Base-by-base conservation (phyloP, 2,113 vertebrate species). In the Nibea albiflora region DNA sequence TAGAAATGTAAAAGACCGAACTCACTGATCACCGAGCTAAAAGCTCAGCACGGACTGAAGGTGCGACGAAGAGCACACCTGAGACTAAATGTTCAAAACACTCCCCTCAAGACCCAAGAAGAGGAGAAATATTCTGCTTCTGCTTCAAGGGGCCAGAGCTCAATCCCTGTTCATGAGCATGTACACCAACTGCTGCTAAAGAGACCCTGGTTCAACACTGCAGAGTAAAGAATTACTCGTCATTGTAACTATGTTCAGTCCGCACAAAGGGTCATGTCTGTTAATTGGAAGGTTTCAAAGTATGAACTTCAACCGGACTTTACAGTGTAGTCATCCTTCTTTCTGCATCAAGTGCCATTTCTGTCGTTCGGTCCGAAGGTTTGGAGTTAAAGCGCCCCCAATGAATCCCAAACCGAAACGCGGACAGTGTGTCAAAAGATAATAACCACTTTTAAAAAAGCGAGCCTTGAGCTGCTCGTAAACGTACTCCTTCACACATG, bases 101-200 rank as follows among this genome's bases (percentile, higher is more conserved):
- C 28, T 50, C 63, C 19, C 58, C 66, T 76, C 31, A 11, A 4
- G 14, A 60, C 16, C 63, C 5, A 35, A 57, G 20, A 78, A 31
- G 20, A 60, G 53, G 46, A 53, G 28, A 68, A 61, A 65, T 20
- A 4, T 53, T 56, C 42, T 58, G 26, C 71, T 83, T 81, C 47
- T 74, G 81, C 76, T 85, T 62, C 17, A 54, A 49, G 61, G 77
- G 71, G 63, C 72, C 49, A 54, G 42, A 75, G 62, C 2, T 49
- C 14, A 2, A 50, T 64, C 57, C 78, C 73, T 73, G 65, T 61
- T 62, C 60, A 42, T 69, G 78, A 83, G 85, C 88, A 81, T 86
- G 88, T 73, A 58, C 81, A 79, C 61, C 60, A 58, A 24, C 77
- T 76, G 85, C 91, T 87, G 85, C 84, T 85, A 85, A 60, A 62